Base-by-base conservation (phyloP, 2,113 vertebrate genomes). In the Poecilia latipinna region DNA sequence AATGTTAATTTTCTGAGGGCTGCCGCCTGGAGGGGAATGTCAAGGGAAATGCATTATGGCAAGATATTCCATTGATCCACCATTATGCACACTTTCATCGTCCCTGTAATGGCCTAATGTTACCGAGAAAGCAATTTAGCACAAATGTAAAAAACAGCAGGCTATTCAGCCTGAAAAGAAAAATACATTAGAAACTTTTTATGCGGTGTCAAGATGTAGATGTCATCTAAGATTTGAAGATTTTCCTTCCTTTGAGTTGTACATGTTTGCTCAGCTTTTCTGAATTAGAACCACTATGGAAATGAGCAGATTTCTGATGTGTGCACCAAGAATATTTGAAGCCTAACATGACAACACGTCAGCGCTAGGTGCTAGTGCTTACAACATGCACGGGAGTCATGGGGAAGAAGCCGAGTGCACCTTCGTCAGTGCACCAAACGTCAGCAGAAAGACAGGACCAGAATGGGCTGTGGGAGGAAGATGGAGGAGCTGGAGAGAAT, bases 1-100 rank as follows among this genome's bases (percentile, higher is more conserved):
- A 92, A 92, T 93, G 93, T 93, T 94, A 93, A 93, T 93, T 94
- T 91, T 92, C 82, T 90, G 90, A 93, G 93, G 93, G 90, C 79
- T 89, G 83, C 83, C 91, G 90, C 90, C 89, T 87, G 77, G 89
- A 90, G 89, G 90, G 93, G 92, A 92, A 94, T 94, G 89, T 93
- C 85, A 91, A 91, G 86, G 89, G 90, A 92, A 94, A 91, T 90
- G 88, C 90, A 93, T 93, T 93, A 92, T 86, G 75, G 88, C 67
- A 83, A 92, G 88, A 92, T 93, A 93, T 93, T 94, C 90, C 92
- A 92, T 93, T 90, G 91, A 94, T 94, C 92, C 88, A 72, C 85
- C 86, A 88, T 92, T 92, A 92, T 85, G 87, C 87, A 87, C 90
- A 87, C 85, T 88, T 88, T 91, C 71, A 88, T 31, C 87, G 87